Evolutionary conservation across 2,888 invertebrate species (phyloP), one percentile per base, ranked within the genome.

Genomic region (Dicyrtoma fusca): DNA sequence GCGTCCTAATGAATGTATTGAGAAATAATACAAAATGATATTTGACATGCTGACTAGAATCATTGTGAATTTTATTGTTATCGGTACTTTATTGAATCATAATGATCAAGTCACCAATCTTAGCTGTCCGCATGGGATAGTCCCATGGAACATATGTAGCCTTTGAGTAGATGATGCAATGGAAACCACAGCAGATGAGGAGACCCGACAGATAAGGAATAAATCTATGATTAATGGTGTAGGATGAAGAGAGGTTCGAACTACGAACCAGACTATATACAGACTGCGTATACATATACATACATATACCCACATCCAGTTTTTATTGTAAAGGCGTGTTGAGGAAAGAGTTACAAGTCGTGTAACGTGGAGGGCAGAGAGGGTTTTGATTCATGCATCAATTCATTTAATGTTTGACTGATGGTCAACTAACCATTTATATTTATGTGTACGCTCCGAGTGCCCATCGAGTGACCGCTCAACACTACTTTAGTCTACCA

Each of bases 331-430:
- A 14, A 57, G 25, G 57, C 25, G 57, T 57, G 57, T 49, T 66
- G 53, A 66, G 34, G 66, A 66, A 55, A 68, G 44, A 63, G 19
- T 63, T 4, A 34, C 25, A 61, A 34, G 34, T 21, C 3, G 59
- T 11, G 21, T 14, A 44, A 62, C n/a, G 5, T 63, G 61, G 26
- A 45, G 26, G 49, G 61, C 69, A 49, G 69, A 62, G 69, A 62
- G 69, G 13, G 23, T 61, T 61, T 34, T 34, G 34, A 69, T 69
- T 69, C 69, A 69, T 49, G 69, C 62, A 69, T 69, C 69, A 69
- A 59, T 19, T 42, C 63, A 47, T 13, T 42, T n/a, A 44, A 62
- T 44, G 62, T 21, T 44, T 62, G 62, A 57, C 25, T 64, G 64
- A 49, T 45, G 21, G 44, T 34, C 49, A 53, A 53, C 17, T 17